A percentile compares a stretch with the other conserved stretches of the same genome.
These are phyloP conservation scores for Mormyrus iriodes DNA, from an alignment of 2,113 vertebrate species.

Conservation along the genomic window DNA sequence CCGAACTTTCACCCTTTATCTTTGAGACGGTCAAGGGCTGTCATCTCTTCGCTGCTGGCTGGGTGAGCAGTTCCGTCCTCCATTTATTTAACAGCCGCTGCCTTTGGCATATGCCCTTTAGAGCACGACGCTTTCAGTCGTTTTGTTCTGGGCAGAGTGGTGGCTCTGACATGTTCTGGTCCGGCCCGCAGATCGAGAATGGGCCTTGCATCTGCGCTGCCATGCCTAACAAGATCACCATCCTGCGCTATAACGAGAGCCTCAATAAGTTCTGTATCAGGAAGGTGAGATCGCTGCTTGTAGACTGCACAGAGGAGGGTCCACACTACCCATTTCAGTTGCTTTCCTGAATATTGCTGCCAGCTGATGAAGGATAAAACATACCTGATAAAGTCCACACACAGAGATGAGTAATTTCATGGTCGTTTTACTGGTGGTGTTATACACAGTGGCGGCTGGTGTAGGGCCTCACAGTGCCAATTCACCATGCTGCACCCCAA, in stretches of 20 bases:
- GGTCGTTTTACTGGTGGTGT: neutral
- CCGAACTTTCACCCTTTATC: slow-evolving; percentile 79
- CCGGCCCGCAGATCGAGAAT: slow-evolving; percentile 76
- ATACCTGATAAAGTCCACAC: neutral
- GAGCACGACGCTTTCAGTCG: neutral
- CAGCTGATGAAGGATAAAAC: neutral
- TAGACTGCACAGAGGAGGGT: neutral
- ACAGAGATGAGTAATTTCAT: neutral
- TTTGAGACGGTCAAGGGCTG: slow-evolving; percentile 96
- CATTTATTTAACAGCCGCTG: neutral
- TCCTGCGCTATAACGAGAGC: slow-evolving; percentile 87
- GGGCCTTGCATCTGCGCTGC: slow-evolving; percentile 90
- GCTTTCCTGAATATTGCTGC: neutral
- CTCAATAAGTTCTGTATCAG: slow-evolving; percentile 95
- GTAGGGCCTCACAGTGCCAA: neutral
- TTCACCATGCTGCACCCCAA: neutral
- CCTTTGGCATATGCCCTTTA: neutral
- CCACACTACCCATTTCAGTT: no score
- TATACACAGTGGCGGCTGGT: neutral
- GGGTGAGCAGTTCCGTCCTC: slow-evolving; percentile 56
- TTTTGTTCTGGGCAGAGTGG: neutral
- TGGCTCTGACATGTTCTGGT: neutral
- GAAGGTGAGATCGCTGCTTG: slow-evolving; percentile 65
- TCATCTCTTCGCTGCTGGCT: slow-evolving; percentile 92
- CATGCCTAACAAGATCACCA: slow-evolving; percentile 87